Percentiles rank a stretch among this genome's conserved stretches.
These are phyloP conservation scores for Valencia hispanica DNA, from an alignment of 2,797 vertebrate genomes.

Conservation along the genomic window DNA sequence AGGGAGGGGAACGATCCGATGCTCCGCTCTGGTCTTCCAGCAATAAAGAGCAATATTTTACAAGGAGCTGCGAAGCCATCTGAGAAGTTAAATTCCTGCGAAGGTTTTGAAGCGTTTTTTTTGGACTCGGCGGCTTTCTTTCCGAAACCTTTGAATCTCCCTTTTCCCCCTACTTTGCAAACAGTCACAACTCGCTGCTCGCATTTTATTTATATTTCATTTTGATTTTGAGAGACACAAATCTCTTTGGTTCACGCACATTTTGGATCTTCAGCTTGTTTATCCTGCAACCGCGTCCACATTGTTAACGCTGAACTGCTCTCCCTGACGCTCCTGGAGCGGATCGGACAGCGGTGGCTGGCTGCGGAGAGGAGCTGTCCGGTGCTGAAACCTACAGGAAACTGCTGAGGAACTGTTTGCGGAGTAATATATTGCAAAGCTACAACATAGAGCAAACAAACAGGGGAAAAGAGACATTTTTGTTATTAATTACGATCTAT, in stretches of 20 bases:
- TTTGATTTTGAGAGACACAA: background rate
- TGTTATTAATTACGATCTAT: slow-evolving; percentile 25
- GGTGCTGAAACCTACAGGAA: slow-evolving; percentile 63
- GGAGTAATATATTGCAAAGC: background rate
- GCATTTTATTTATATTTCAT: background rate
- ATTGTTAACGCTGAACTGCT: slow-evolving; percentile 8
- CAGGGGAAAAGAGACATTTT: background rate
- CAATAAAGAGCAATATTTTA: slow-evolving; percentile 28
- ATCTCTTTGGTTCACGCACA: slow-evolving; percentile 17
- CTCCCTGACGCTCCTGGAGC: slow-evolving; percentile 18
- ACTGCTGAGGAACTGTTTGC: background rate
- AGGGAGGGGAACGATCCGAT: slow-evolving; percentile 27
- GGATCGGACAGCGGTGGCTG: slow-evolving; percentile 34
- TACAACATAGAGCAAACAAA: slow-evolving; percentile 8
- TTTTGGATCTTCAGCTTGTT: slow-evolving; percentile 26
- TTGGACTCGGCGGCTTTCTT: slow-evolving; percentile 7
- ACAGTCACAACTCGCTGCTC: slow-evolving; percentile 7
- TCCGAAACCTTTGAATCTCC: slow-evolving; percentile 16
- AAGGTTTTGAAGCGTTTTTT: slow-evolving; percentile 19
- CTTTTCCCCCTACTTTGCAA: background rate
- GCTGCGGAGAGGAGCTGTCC: slow-evolving; percentile 62
- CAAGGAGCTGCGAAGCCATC: slow-evolving; percentile 16
- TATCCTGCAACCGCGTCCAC: background rate
- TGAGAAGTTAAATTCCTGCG: background rate
- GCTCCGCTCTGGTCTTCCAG: slow-evolving; percentile 38